Percentiles rank a stretch among this genome's conserved stretches.
These are phyloP conservation scores for Hirtodrosophila alboralis DNA, from an alignment of 2,888 invertebrate species.

Conservation along the genomic window DNA sequence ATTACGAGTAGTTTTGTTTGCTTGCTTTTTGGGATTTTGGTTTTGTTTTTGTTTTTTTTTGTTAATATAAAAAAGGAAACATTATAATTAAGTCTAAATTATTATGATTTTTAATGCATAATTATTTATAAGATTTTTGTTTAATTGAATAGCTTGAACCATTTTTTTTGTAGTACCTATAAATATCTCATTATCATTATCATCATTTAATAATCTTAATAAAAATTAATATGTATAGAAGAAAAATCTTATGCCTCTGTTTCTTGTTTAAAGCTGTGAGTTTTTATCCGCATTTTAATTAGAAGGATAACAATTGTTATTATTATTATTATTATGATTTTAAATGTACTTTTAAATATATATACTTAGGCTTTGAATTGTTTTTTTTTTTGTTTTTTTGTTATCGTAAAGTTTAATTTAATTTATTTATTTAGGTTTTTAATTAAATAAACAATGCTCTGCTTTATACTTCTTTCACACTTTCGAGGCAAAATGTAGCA, in stretches of 20 bases:
- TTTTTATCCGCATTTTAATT: constrained; percentile 81
- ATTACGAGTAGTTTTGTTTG: constrained; percentile 53
- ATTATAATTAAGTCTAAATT: constrained; percentile 73
- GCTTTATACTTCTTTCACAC: constrained; percentile 28
- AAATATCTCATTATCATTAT: too few species aligned
- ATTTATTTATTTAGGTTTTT: constrained; percentile 30
- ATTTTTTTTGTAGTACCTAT: constrained; percentile 68
- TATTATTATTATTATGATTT: constrained; percentile 45
- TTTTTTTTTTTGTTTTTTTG: constrained; percentile 22
- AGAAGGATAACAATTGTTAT: constrained; percentile 76
- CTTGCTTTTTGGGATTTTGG: constrained; percentile 39
- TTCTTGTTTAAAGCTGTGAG: constrained; percentile 82
- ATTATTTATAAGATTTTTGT: constrained; percentile 59
- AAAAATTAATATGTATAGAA: constrained; percentile 76
- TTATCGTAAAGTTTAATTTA: constrained; percentile 33
- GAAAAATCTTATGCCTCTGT: constrained; percentile 80
- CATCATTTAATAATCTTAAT: constrained; percentile 70
- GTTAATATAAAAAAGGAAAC: constrained; percentile 79
- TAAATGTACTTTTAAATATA: constrained; percentile 50
- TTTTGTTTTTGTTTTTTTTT: constrained; percentile 28
- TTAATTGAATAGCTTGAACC: constrained; percentile 78
- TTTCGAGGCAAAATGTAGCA: constrained; percentile 46
- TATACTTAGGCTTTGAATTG: constrained; percentile 58
- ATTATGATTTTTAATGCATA: constrained; percentile 75
- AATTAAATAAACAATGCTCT: constrained; percentile 56